Base-by-base conservation (phyloP, 2,113 vertebrate genomes). In the Gambusia holbrooki region DNA sequence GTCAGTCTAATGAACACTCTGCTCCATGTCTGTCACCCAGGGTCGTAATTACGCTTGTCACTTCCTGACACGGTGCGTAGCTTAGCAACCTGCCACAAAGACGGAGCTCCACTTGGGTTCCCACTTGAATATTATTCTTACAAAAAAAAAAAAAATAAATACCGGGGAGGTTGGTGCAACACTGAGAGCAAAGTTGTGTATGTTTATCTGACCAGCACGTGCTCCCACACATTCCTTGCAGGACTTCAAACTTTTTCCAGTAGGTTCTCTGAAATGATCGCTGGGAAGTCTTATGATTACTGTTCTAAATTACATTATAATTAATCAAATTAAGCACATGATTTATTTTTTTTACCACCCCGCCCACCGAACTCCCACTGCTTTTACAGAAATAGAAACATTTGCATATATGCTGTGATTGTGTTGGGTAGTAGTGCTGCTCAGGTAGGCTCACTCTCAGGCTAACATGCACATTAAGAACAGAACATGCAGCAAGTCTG, bases 21-120 rank as follows among this genome's bases (percentile, higher is more conserved):
- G 85, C 62, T 77, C n/a, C 62, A 35, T 87, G 83, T 87, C 86
- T 93, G 89, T 91, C 90, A 92, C 62, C 75, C 81, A 65, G 75
- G 82, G 79, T 76, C 75, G 75, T 86, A 92, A 93, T 93, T 91
- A 91, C 89, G 70, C 84, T 37, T 90, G 84, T 91, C 86, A 86
- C 86, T 89, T 92, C 88, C 84, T 88, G 82, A 90, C 90, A 86
- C 67, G 9, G 84, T 27, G 88, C 51, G 89, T 93, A 81, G 69
- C 92, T 81, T 85, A 88, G 92, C 90, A 93, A 92, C 92, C 77
- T 63, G 77, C 77, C 61, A 51, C 64, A 0, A 77, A 82, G 85
- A 84, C 48, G 0, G 66, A 68, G 85, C 77, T 87, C 82, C 84
- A 91, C 87, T 88, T 84, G 83, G 89, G 69, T 54, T 67, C 77